Percentiles rank a stretch among this genome's conserved stretches.
Evolutionary conservation across 2,113 vertebrate genomes (phyloP).

Genomic region (Eira barbara): DNA sequence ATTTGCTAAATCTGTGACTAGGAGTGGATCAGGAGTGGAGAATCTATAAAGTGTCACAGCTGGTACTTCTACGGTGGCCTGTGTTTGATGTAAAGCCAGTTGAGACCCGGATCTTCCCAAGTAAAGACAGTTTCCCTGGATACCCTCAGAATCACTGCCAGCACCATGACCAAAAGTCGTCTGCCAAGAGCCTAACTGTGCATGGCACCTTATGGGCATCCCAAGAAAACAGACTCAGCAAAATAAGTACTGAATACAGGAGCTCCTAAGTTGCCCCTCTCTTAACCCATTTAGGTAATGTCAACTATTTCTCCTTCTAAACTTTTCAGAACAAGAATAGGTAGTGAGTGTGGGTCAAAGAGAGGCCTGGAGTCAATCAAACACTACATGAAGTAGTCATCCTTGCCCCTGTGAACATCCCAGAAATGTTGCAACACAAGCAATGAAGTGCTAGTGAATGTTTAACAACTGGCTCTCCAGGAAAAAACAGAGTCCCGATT

Average conservation of each 20-base stretch:
- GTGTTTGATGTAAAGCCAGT: neutral
- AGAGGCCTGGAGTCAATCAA: neutral
- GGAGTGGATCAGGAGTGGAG: neutral
- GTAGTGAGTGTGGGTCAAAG: neutral
- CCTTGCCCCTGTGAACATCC: neutral
- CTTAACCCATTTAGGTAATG: neutral
- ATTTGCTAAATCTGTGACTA: neutral
- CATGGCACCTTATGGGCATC: neutral
- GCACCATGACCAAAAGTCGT: neutral
- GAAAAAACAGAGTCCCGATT: neutral
- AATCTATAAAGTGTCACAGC: neutral
- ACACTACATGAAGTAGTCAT: neutral
- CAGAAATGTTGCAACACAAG: neutral
- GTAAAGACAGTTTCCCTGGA: neutral
- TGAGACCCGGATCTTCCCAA: neutral
- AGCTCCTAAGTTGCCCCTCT: neutral
- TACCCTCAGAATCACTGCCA: neutral
- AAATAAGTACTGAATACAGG: neutral
- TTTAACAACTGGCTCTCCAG: neutral
- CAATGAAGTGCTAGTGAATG: neutral
- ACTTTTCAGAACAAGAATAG: neutral
- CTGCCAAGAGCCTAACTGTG: neutral
- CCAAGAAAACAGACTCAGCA: neutral
- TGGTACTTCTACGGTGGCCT: neutral
- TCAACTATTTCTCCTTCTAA: constrained; percentile 48